phyloP scores from a whole-genome alignment of 2,797 vertebrate genomes.

The Pterois miles region DNA sequence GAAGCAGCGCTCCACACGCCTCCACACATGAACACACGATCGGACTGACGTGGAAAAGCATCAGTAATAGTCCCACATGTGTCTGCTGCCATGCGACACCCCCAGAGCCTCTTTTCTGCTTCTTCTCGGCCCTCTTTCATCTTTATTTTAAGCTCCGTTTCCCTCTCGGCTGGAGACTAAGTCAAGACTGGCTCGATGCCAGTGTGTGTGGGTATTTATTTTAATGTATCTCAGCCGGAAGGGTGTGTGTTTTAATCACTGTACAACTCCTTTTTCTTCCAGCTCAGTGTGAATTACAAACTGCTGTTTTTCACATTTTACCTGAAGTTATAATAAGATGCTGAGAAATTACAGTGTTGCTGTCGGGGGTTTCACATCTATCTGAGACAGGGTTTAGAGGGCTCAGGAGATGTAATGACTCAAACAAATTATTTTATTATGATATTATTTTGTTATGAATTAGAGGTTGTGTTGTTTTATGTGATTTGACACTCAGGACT shows the following conservation, averaged over 20 bases:
- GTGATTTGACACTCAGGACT: neutral
- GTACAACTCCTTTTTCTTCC: neutral
- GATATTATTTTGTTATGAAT: neutral
- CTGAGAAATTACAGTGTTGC: neutral
- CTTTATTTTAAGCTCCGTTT: constrained; percentile 48
- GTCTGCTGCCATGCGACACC: constrained; percentile 5
- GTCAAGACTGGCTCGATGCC: constrained; percentile 2
- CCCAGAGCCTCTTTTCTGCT: neutral
- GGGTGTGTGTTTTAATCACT: constrained; percentile 56
- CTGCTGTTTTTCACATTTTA: constrained; percentile 15
- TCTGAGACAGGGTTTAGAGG: neutral
- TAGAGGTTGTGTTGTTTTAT: neutral
- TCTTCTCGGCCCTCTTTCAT: constrained; percentile 21
- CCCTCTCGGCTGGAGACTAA: constrained; percentile 26
- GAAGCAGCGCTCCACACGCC: neutral
- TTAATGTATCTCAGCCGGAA: constrained; percentile 14
- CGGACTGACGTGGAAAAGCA: neutral
- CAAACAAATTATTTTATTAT: neutral
- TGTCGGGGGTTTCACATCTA: neutral
- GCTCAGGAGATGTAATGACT: constrained; percentile 17
- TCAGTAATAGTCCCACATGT: constrained; percentile 18
- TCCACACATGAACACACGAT: neutral
- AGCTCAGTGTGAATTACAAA: constrained; percentile 25
- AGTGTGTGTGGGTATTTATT: neutral
- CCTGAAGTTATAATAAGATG: neutral